These are phyloP conservation scores for Gerosis bhagava DNA, from an alignment of 2,888 invertebrate species.

Conservation along the genomic window DNA sequence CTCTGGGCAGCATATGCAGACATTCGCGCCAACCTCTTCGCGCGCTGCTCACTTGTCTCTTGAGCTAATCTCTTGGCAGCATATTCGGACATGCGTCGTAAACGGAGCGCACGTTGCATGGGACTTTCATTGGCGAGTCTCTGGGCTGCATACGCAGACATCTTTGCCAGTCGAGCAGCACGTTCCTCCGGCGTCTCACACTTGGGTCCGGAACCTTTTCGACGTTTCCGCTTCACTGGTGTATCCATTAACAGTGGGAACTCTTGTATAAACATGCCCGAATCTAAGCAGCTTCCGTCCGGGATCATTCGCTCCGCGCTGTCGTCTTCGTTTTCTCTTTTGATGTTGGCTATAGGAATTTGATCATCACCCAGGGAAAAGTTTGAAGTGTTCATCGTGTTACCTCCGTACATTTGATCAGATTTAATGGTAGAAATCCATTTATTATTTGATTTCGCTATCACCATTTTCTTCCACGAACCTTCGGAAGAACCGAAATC, in stretches of 20 bases:
- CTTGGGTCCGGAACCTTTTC: slow-evolving; percentile 44
- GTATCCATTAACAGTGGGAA: slow-evolving; percentile 39
- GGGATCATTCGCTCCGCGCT: slow-evolving; percentile 4
- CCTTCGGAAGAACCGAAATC: slow-evolving; percentile 59
- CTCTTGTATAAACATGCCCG: slow-evolving; percentile 36
- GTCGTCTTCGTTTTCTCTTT: slow-evolving; percentile 42
- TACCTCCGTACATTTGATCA: slow-evolving; percentile 28
- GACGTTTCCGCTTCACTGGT: slow-evolving; percentile 37
- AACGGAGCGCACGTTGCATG: slow-evolving; percentile 59
- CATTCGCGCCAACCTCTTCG: slow-evolving; percentile 64
- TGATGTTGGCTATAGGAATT: slow-evolving; percentile 40
- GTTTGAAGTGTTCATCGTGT: slow-evolving; percentile 38
- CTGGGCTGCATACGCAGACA: slow-evolving; percentile 72
- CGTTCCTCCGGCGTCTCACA: slow-evolving; percentile 60
- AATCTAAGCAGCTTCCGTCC: neutral
- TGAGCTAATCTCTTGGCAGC: slow-evolving; percentile 62
- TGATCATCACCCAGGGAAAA: slow-evolving; percentile 44
- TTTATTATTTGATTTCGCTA: slow-evolving; percentile 64
- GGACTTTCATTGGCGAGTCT: slow-evolving; percentile 67
- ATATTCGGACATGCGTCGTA: slow-evolving; percentile 73
- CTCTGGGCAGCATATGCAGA: slow-evolving; percentile 70
- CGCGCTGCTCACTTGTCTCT: slow-evolving; percentile 65
- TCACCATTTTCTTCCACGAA: slow-evolving; percentile 74
- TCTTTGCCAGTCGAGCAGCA: slow-evolving; percentile 58
- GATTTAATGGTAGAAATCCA: slow-evolving; percentile 61